Base-by-base conservation (phyloP, 2,113 vertebrate species). In the Otolemur garnettii region DNA sequence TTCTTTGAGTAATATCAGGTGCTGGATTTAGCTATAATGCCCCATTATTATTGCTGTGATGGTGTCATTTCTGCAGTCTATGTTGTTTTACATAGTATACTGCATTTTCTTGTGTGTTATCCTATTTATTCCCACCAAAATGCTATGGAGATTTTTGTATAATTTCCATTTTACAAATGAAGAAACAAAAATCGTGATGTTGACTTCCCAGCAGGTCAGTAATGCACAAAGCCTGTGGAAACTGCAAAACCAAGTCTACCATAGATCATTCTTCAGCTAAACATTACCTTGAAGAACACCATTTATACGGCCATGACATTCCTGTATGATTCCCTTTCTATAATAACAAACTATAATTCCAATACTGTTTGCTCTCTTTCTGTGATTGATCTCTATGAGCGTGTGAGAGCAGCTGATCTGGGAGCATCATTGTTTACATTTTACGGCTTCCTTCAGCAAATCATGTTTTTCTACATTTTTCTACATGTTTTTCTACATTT, bases 121-220 rank as follows among this genome's bases (percentile, higher is more conserved):
- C 5, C 21, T 19, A 57, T 6, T 85, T 93, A 87, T 80, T 87
- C 18, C 30, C n/a, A 87, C 11, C 4, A n/a, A 84, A 84, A 93
- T 7, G 9, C 50, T 84, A 3, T 45, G 8, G 84, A 88, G 12
- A 45, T 81, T 2, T 89, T 50, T 64, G 21, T 38, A 60, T 55
- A 24, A 19, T 78, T 91, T 83, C 15, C 10, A 55, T 33, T 93
- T 66, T 55, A 77, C 24, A 68, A 19, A 64, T 35, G n/a, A 86
- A 96, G 5, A 92, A 95, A 75, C 50, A 89, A 68, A 84, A 89
- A 22, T 75, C 68, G 83, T 11, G 10, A 79, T 91, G 42, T 8
- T 83, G n/a, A 71, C 26, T 77, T 77, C 11, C 19, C 22, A 59
- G 22, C 4, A 93, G 50, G 24, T 2, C 30, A 26, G 17, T 18